Percentiles rank a stretch among this genome's conserved stretches.
Conservation (phyloP, 2,113 vertebrate genomes). For the Micronisus gabar region DNA sequence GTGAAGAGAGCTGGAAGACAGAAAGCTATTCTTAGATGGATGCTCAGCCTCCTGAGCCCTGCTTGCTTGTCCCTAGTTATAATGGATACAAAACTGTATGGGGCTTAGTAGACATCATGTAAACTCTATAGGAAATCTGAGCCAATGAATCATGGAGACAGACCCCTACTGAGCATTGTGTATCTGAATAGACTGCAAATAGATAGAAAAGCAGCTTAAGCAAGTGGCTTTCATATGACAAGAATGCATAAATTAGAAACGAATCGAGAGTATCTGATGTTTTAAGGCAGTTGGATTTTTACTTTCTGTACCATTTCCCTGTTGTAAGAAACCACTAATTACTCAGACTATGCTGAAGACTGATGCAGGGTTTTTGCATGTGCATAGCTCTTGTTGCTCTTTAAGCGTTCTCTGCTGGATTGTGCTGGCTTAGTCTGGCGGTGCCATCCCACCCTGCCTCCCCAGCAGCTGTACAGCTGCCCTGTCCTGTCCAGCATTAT, state of each 20-base stretch:
- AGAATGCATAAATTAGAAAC: slow-evolving; percentile 69
- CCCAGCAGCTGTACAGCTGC: neutral
- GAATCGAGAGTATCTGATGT: slow-evolving; percentile 66
- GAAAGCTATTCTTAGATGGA: slow-evolving; percentile 73
- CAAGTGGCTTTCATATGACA: slow-evolving; percentile 71
- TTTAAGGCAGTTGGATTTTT: slow-evolving; percentile 34
- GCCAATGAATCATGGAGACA: slow-evolving; percentile 79
- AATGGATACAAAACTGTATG: slow-evolving; percentile 82
- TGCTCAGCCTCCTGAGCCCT: slow-evolving; percentile 69
- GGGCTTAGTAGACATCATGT: slow-evolving; percentile 78
- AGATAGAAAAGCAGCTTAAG: slow-evolving; percentile 73
- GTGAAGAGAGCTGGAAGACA: slow-evolving; percentile 65
- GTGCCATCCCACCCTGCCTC: neutral
- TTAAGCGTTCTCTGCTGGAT: neutral
- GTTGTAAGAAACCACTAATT: slow-evolving; percentile 29
- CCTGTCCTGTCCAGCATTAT: accelerated
- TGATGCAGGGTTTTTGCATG: neutral
- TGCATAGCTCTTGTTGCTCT: neutral
- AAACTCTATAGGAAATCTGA: slow-evolving; percentile 79
- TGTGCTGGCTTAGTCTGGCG: neutral
- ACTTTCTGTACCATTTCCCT: neutral
- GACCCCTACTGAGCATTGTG: slow-evolving; percentile 74
- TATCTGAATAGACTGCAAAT: slow-evolving; percentile 79
- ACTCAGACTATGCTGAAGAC: neutral
- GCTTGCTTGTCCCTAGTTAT: slow-evolving; percentile 76